Evolutionary conservation across 2,888 invertebrate genomes (phyloP), one percentile per base, ranked within the genome.

Genomic region (Leptopterna dolabrata): DNA sequence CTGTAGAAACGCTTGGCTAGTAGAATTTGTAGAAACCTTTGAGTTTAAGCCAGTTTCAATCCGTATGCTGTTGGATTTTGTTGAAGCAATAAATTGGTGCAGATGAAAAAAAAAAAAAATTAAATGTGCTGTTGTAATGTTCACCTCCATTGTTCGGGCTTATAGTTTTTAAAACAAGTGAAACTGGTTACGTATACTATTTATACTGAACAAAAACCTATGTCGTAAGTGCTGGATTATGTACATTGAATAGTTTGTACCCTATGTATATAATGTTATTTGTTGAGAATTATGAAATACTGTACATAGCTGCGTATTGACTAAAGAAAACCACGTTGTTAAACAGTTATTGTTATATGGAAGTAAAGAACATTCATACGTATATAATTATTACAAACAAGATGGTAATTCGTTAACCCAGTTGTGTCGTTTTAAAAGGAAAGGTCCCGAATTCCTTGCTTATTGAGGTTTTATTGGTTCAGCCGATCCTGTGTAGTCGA

Each of bases 1-100:
- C 81, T 81, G 81, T 81, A 81, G 81, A 81, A 81, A 81, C 81
- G 81, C 81, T 55, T 81, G 51, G 81, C 81, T n/a, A 63, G 47
- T 81, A 81, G 81, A 47, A 51, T 36, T 55, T 16, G 81, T 81
- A 81, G 81, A 27, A 27, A 19, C 78, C 45, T 27, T 27, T 81
- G 47, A 51, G 51, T 45, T 81, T 27, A 30, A 47, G 30, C 81
- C 55, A 81, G 81, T 81, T 81, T 30, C 47, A 51, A 51, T 7
- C n/a, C 36, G 55, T 55, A 19, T 11, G 51, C 30, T 55, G 51
- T 51, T 29, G 51, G 51, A 51, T 81, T 81, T n/a, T 55, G 43
- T 81, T 81, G n/a, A 55, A 81, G 81, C 55, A 81, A 81, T 81
- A 24, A 81, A 73, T 41, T 73, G 73, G 41, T 29, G 73, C 55